These are phyloP conservation scores for Heteromormyrus szaboi DNA, from an alignment of 2,797 vertebrate species.

Conservation along the genomic window DNA sequence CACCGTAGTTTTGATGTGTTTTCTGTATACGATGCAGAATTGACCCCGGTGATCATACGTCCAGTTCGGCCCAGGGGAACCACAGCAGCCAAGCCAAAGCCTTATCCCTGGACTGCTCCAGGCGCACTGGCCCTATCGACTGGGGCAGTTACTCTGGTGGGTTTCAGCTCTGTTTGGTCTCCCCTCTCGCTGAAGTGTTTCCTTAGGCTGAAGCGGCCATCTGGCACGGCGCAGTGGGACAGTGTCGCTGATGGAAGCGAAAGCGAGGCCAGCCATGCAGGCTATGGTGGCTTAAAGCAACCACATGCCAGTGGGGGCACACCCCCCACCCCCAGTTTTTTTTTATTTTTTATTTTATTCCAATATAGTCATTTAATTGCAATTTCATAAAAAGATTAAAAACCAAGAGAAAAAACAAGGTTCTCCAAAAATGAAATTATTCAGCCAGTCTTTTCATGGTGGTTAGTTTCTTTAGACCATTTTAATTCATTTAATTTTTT, in stretches of 20 bases:
- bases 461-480: background rate
- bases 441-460: background rate
- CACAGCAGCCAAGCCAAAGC: slow-evolving; percentile 32
- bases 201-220: background rate
- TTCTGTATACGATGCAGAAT: background rate
- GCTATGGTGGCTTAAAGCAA: background rate
- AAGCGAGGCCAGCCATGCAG: background rate
- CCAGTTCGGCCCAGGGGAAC: slow-evolving; percentile 1
- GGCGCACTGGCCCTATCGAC: slow-evolving; percentile 56
- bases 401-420: background rate
- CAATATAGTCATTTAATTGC: background rate
- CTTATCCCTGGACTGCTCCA: slow-evolving; percentile 53
- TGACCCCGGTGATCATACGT: slow-evolving; percentile 3
- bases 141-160: slow-evolving; percentile 64
- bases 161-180: background rate
- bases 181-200: background rate
- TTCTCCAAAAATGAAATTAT: background rate
- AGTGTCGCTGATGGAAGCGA: slow-evolving; percentile 63
- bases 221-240: slow-evolving; percentile 74
- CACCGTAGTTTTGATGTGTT: background rate
- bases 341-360: background rate
- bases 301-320: background rate
- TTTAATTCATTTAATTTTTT: background rate
- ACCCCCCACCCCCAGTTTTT: background rate
- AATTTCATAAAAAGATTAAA: background rate